Base-by-base conservation (phyloP, 2,888 invertebrate genomes). In the Panopea generosa region DNA sequence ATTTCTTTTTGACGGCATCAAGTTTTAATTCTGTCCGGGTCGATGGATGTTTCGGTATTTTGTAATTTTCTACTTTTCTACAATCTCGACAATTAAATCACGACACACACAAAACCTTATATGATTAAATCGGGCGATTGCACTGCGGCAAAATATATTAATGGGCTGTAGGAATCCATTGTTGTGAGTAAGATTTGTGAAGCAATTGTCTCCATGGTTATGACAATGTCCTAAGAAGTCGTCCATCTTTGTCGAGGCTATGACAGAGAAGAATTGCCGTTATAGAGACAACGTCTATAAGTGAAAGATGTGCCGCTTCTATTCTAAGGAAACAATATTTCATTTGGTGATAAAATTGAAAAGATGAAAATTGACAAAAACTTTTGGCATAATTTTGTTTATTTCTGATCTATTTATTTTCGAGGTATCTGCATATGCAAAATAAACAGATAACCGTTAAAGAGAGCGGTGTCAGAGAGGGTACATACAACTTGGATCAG, bases 51-150 rank as follows among this genome's bases (percentile, higher is more conserved):
- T 60, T 61, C 49, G 62, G 59, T 69, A 66, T 76, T 75, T 72
- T 65, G 75, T 66, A 71, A 62, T 60, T n/a, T n/a, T n/a, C n/a
- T n/a, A n/a, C n/a, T n/a, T n/a, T n/a, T 69, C 52, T 55, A 56
- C 71, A 76, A 72, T 66, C 70, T 55, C 55, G 57, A 68, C 72
- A 80, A 80, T 80, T 80, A 80, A 80, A 80, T 76, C 69, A 57
- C 62, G 79, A 68, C 72, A n/a, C n/a, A 77, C 77, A 67, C 63
- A 77, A 72, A 72, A 72, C 60, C 72, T 72, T 77, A 69, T 72
- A 72, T 72, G 77, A 77, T 77, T 77, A 77, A 77, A 77, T 69
- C 77, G 61, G 18, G 38, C 52, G 33, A 57, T 57, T 65, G 59
- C 67, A 49, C 57, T 67, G 56, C 38, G 38, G 20, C 49, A 59